Percentiles rank a stretch among this genome's conserved stretches.
phyloP scores from a whole-genome alignment of 2,888 invertebrate genomes.

The Blastobasis adustella region DNA sequence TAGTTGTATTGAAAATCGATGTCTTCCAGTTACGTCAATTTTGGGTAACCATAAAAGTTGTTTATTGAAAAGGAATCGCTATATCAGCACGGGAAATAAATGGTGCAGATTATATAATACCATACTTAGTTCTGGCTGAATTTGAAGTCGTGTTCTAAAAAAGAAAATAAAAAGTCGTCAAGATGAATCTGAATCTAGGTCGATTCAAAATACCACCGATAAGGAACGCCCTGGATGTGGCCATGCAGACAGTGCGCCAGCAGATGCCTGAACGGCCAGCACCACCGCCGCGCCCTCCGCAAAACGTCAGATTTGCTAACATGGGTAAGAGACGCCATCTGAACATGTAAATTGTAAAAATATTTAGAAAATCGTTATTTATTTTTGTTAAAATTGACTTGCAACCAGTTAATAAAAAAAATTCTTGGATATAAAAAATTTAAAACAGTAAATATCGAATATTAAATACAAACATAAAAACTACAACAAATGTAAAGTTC shows the following conservation, averaged over 20 bases:
- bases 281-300: constrained; percentile 63
- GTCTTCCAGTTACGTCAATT: constrained; percentile 33
- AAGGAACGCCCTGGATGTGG: constrained; percentile 85
- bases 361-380: too few relatives aligned
- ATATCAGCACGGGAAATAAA: too few relatives aligned
- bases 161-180: constrained; percentile 13
- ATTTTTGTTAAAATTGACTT: too few relatives aligned
- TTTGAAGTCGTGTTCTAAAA: neutral
- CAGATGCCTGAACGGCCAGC: constrained; percentile 81
- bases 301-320: constrained; percentile 72
- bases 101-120: too few relatives aligned
- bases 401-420: too few relatives aligned
- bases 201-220: constrained; percentile 82
- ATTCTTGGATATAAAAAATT: too few relatives aligned
- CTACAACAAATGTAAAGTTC: too few relatives aligned
- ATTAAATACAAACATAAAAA: too few relatives aligned
- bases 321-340: constrained; percentile 40
- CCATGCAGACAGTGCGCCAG: constrained; percentile 87
- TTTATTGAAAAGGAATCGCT: too few relatives aligned
- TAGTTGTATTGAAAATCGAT: constrained; percentile 21
- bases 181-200: constrained; percentile 57
- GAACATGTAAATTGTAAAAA: too few relatives aligned
- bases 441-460: too few relatives aligned
- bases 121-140: too few relatives aligned
- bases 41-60: constrained; percentile 5